A percentile compares a stretch with the other conserved stretches of the same genome.
Evolutionary conservation across 2,113 vertebrate genomes (phyloP).

Genomic region (Dasyurus viverrinus): DNA sequence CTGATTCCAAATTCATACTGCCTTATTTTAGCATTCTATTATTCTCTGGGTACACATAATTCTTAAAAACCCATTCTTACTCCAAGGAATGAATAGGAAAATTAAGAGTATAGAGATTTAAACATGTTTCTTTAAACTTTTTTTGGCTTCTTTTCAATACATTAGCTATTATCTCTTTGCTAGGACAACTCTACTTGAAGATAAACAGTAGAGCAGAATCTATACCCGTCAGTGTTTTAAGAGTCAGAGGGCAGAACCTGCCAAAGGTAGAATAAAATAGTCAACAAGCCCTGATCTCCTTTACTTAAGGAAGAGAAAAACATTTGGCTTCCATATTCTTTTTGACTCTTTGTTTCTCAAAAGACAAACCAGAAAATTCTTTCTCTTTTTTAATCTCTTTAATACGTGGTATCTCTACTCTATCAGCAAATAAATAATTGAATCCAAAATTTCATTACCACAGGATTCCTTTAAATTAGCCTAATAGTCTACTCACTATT

Average conservation of each 20-base stretch:
- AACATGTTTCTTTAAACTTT: neutral
- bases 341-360: neutral
- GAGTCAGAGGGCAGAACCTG: neutral
- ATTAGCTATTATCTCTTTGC: neutral
- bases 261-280: conserved; percentile 24
- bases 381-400: neutral
- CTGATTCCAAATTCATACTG: neutral
- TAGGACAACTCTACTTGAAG: neutral
- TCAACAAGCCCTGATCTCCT: neutral
- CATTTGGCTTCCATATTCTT: neutral
- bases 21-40: neutral
- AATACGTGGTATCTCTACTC: neutral
- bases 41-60: neutral
- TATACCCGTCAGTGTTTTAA: neutral
- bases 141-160: neutral
- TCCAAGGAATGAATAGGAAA: neutral
- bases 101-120: neutral
- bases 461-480: neutral
- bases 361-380: conserved; percentile 34
- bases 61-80: neutral
- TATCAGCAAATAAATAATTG: neutral
- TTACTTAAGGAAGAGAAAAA: conserved; percentile 24
- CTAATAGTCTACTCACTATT: neutral
- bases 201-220: neutral
- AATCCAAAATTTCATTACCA: neutral